phyloP scores from a whole-genome alignment of 2,113 vertebrate species.

The Gasterosteus aculeatus region DNA sequence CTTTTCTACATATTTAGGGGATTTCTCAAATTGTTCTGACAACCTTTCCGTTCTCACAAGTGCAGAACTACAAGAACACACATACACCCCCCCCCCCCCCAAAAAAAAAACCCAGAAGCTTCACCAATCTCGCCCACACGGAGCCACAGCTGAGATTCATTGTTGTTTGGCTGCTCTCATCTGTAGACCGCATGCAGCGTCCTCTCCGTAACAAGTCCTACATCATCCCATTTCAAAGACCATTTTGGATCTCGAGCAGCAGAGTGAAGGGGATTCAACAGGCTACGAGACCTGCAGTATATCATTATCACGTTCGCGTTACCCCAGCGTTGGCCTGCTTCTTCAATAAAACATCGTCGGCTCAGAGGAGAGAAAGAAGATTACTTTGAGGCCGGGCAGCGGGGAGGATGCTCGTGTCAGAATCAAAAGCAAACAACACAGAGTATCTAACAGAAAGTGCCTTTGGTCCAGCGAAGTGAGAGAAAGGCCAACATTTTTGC shows the following conservation, averaged over 20 bases:
- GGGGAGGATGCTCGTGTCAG: slow-evolving; percentile 48
- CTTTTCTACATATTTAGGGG: too few species aligned
- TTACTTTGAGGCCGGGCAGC: slow-evolving; percentile 55
- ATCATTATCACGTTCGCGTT: slow-evolving; percentile 66
- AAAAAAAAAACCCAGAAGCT: slow-evolving; percentile 19
- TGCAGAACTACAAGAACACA: background rate
- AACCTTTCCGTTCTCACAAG: background rate
- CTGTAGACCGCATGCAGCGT: slow-evolving; percentile 36
- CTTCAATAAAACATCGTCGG: slow-evolving; percentile 64
- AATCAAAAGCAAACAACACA: slow-evolving; percentile 56
- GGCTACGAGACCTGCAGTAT: slow-evolving; percentile 48
- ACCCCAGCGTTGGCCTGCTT: slow-evolving; percentile 36
- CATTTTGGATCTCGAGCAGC: slow-evolving; percentile 37
- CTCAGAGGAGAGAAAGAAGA: slow-evolving; percentile 43
- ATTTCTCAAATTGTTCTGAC: background rate
- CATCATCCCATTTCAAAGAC: slow-evolving; percentile 57
- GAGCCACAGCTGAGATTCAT: slow-evolving; percentile 33
- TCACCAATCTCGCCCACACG: slow-evolving; percentile 1
- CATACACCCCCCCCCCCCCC: background rate
- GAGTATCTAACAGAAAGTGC: slow-evolving; percentile 30
- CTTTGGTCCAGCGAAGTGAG: slow-evolving; percentile 22
- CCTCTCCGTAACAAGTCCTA: slow-evolving; percentile 45
- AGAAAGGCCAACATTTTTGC: slow-evolving; percentile 13
- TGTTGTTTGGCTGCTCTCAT: slow-evolving; percentile 54
- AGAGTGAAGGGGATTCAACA: slow-evolving; percentile 56